phyloP scores from a whole-genome alignment of 2,113 vertebrate genomes.

The Bagarius yarrelli region DNA sequence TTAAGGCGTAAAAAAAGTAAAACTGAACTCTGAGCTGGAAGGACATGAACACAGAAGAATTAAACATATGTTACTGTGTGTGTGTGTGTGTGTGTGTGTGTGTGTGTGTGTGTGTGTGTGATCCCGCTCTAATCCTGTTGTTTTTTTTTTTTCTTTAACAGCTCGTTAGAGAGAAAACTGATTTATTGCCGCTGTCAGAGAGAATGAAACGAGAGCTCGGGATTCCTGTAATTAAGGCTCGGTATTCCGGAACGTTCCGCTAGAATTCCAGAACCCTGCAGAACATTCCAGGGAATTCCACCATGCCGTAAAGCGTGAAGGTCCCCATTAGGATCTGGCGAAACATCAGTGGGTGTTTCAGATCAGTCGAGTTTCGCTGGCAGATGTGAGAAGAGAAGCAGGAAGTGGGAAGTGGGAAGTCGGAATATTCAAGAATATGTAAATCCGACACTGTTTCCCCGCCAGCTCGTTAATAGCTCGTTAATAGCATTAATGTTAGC shows the following conservation, averaged over 20 bases:
- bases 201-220: conserved; percentile 23
- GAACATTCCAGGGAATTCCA: conserved; percentile 28
- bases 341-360: not conserved
- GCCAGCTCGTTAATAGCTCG: not conserved
- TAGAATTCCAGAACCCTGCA: conserved; percentile 15
- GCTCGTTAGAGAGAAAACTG: conserved; percentile 22
- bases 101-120: not conserved
- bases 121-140: conserved; percentile 2
- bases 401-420: not conserved
- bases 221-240: conserved; percentile 28
- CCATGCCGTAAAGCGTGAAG: conserved; percentile 1
- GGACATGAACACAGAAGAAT: too few relatives aligned
- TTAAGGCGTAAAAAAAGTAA: too few relatives aligned
- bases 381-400: not conserved
- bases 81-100: conserved; percentile 19
- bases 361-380: not conserved
- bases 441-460: not conserved
- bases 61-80: not conserved
- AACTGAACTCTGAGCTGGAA: too few relatives aligned
- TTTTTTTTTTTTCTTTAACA: not conserved
- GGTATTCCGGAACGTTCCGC: conserved; percentile 32
- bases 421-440: not conserved
- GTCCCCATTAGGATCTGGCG: not conserved
- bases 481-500: not conserved
- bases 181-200: conserved; percentile 32